Conservation (phyloP, 1,140 invertebrate species). For the Danaus plexippus region DNA sequence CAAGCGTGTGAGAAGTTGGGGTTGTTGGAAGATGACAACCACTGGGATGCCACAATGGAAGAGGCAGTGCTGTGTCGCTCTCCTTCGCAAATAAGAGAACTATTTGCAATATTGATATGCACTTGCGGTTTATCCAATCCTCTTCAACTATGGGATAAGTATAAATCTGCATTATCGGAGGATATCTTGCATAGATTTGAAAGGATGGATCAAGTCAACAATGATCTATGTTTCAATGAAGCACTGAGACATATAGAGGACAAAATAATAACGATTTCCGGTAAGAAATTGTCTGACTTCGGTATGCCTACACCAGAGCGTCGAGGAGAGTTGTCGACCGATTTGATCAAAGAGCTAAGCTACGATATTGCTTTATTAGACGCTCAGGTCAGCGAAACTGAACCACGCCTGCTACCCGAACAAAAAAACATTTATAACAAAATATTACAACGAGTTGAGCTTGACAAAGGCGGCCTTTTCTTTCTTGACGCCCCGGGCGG, state of each 20-base stretch:
- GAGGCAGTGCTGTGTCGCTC: constrained; percentile 29
- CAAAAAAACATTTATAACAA: constrained; percentile 19
- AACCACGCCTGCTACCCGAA: constrained; percentile 20
- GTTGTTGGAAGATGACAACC: constrained; percentile 33
- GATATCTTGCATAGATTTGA: constrained; percentile 37
- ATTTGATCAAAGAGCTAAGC: constrained; percentile 22
- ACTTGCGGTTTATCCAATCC: constrained; percentile 35
- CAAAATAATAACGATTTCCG: constrained; percentile 22
- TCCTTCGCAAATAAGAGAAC: constrained; percentile 23
- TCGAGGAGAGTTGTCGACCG: constrained; percentile 18
- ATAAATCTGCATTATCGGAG: constrained; percentile 28
- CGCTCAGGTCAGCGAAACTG: constrained; percentile 23
- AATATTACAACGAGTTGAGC: constrained; percentile 19
- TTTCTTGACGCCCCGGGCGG: constrained; percentile 19
- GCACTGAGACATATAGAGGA: constrained; percentile 25
- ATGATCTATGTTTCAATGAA: constrained; percentile 31
- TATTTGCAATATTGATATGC: constrained; percentile 34
- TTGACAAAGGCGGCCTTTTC: constrained; percentile 13
- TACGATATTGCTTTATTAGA: constrained; percentile 20
- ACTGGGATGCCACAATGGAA: constrained; percentile 33
- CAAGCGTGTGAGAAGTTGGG: constrained; percentile 25
- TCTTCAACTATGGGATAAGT: constrained; percentile 29
- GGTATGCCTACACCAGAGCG: constrained; percentile 20
- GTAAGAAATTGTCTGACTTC: constrained; percentile 23
- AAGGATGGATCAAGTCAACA: constrained; percentile 21